Evolutionary conservation across 2,797 vertebrate genomes (phyloP).

Genomic region (Babyrousa celebensis): DNA sequence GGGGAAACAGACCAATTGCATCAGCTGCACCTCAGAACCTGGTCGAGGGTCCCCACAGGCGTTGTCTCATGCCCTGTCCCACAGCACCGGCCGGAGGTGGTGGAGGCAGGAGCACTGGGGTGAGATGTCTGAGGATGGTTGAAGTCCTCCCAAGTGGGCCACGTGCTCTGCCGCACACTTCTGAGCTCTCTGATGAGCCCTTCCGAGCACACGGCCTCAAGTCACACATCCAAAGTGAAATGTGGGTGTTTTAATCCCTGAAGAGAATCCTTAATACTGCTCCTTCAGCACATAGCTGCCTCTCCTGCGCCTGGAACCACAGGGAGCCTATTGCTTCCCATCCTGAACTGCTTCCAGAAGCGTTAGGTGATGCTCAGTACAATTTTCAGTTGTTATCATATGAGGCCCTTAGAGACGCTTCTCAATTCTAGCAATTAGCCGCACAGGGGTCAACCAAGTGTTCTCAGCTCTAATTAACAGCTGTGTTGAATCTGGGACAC

Average conservation of each 20-base stretch:
- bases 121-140: neutral
- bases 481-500: constrained; percentile 89
- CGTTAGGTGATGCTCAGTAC: constrained; percentile 84
- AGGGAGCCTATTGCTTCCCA: constrained; percentile 81
- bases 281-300: constrained; percentile 79
- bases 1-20: neutral
- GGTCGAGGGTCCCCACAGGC: neutral
- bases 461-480: constrained; percentile 89
- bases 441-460: constrained; percentile 86
- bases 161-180: neutral
- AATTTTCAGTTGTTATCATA: constrained; percentile 87
- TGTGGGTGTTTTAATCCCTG: constrained; percentile 86
- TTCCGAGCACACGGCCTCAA: constrained; percentile 52
- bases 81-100: neutral
- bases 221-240: constrained; percentile 84
- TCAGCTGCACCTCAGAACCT: neutral
- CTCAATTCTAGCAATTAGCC: constrained; percentile 88
- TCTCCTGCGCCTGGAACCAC: constrained; percentile 75
- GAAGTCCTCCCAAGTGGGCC: constrained; percentile 73
- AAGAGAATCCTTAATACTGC: constrained; percentile 84
- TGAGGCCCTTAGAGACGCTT: constrained; percentile 84
- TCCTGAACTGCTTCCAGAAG: constrained; percentile 84
- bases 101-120: neutral
- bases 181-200: constrained; percentile 57
- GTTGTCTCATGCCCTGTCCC: neutral